Base-by-base conservation (phyloP, 2,797 vertebrate species). In the Rhabdomys pumilio region DNA sequence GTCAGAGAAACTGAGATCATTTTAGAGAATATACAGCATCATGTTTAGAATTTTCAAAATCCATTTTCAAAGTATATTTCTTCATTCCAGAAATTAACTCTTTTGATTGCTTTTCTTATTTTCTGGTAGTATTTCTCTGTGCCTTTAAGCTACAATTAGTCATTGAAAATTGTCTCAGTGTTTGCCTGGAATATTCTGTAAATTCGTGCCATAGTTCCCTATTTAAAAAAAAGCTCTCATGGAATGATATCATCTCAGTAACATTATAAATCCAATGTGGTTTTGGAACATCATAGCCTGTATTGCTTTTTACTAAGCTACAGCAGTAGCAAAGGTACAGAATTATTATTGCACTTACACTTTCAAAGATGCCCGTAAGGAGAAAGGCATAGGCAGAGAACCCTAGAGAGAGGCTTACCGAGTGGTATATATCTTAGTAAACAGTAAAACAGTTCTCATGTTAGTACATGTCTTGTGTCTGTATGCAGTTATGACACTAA, bases 101-200 rank as follows among this genome's bases (percentile, higher is more conserved):
- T 19, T 91, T 38, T 86, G 34, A 69, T 72, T 20, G n/a, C 55
- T 53, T 69, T 38, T 69, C 15, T 34, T 73, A 26, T 59, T 77
- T n/a, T 19, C 76, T 14, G 72, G 3, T 86, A 7, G 29, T 91
- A 92, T 97, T 93, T 94, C 44, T 85, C 81, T 94, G 41, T 55
- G 96, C 92, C 24, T n/a, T 97, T 41, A 82, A 96, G 12, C 55
- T 97, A 84, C 96, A 97, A 97, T 97, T 98, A 98, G 63, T 94
- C 69, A 97, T 57, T 98, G 82, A 96, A 97, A 98, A 97, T 81
- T 94, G 47, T 95, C 50, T 97, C 53, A 84, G 4, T 97, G 20
- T 83, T 53, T 93, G 84, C 44, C 80, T 96, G n/a, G 6, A 97
- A 97, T 85, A 93, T 38, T 2, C 69, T 97, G 87, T 84, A 96